A percentile compares a stretch with the other conserved stretches of the same genome.
phyloP scores from a whole-genome alignment of 2,888 invertebrate genomes.

The Microchrysa polita region DNA sequence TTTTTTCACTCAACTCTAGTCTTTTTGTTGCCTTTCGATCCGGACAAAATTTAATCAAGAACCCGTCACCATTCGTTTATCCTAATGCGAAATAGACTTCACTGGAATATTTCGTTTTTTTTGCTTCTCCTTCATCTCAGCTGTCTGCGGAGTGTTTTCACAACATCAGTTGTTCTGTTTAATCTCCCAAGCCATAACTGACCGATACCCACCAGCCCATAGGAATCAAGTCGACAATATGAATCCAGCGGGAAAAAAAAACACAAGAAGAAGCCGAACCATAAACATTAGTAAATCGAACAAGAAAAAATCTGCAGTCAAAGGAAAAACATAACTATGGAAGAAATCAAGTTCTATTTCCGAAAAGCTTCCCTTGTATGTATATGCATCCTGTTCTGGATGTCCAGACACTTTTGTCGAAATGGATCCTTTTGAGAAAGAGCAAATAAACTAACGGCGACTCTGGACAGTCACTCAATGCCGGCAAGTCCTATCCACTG shows the following conservation, averaged over 20 bases:
- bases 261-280: neutral
- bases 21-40: neutral
- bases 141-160: neutral
- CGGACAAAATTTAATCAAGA: constrained; percentile 36
- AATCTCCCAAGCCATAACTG: constrained; percentile 4
- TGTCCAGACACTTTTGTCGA: neutral
- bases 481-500: neutral
- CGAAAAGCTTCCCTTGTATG: constrained; percentile 5
- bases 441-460: neutral
- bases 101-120: constrained; percentile 15
- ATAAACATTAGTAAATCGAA: constrained; percentile 12
- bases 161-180: neutral
- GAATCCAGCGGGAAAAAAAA: neutral
- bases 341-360: constrained; percentile 37
- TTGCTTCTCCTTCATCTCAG: constrained; percentile 16
- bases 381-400: neutral
- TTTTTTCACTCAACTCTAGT: constrained; percentile 1
- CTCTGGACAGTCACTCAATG: constrained; percentile 16
- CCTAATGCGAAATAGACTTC: constrained; percentile 14
- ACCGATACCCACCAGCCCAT: neutral
- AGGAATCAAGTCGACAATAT: neutral
- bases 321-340: neutral
- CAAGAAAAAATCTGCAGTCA: constrained; percentile 9
- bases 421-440: neutral
- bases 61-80: constrained; percentile 24